Evolutionary conservation across 1,140 invertebrate species (phyloP), one percentile per base, ranked within the genome.

Genomic region (Wiebesia pumilae): DNA sequence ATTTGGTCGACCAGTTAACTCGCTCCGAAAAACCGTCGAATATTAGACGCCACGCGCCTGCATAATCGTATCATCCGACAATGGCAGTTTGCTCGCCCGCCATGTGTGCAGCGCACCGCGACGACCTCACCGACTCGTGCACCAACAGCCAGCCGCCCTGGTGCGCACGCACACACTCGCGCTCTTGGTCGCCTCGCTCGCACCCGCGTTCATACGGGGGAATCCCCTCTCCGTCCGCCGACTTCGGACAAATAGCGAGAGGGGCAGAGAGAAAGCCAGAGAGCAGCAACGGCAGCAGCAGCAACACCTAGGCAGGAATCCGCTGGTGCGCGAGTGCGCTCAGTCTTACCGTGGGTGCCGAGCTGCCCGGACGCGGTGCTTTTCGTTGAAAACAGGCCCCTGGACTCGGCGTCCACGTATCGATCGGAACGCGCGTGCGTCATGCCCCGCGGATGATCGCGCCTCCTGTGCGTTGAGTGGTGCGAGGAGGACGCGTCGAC

Each of bases 41-140:
- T n/a, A 75, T 75, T 43, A 24, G 16, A 33, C 21, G 69, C 33
- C 38, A 78, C 47, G 21, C 40, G 51, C n/a, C 43, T 35, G 24
- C 33, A 35, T 79, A 79, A 79, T 51, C 27, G 35, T 21, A 47
- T 47, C 27, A 38, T 79, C 30, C 40, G 4, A 58, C 77, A 79
- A 58, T 79, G 40, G 43, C 40, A 16, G 19, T 33, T 4, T 30
- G 10, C 40, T 24, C 30, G n/a, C 43, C 30, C n/a, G 30, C 30
- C 77, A 54, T 67, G 58, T 67, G 79, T 81, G 54, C 79, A 81
- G 54, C 58, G 30, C 58, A 67, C 79, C 79, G 62, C 33, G 58
- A 81, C 79, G 51, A 81, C 79, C 79, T 81, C 79, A 80, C 78
- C 30, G 62, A 62, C 51, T 16, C 51, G 19, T 16, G 14, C 79